phyloP scores from a whole-genome alignment of 37 sponge, comb jelly and placozoan species.

The Geodia barretti region DNA sequence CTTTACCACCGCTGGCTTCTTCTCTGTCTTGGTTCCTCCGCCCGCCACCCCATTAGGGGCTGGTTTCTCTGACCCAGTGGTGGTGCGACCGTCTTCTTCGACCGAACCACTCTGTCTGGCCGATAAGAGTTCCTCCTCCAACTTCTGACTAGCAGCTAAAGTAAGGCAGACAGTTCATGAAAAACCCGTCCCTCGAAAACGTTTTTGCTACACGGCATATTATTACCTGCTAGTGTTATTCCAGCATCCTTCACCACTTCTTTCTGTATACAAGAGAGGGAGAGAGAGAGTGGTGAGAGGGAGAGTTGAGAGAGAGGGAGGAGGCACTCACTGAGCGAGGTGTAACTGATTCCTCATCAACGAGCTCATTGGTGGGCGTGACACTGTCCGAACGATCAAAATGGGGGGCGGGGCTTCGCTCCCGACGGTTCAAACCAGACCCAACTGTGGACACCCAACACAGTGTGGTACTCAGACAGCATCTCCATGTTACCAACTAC shows the following conservation, averaged over 20 bases:
- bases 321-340: slow-evolving; percentile 7
- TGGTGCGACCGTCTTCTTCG: not conserved
- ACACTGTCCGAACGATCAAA: slow-evolving; percentile 53
- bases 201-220: too few species aligned
- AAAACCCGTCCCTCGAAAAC: too few species aligned
- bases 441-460: too few species aligned
- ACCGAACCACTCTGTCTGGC: not conserved
- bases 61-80: too few species aligned
- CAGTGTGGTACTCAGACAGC: too few species aligned
- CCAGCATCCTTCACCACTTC: not conserved
- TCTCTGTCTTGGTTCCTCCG: not conserved
- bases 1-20: not conserved
- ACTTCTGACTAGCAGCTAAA: not conserved
- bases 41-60: too few species aligned
- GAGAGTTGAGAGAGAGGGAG: not conserved
- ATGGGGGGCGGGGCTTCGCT: not conserved
- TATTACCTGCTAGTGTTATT: not conserved
- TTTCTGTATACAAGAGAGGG: not conserved
- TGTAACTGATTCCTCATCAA: slow-evolving; percentile 39
- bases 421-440: too few species aligned
- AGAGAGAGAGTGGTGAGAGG: not conserved
- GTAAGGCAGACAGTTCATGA: too few species aligned
- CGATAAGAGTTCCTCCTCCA: not conserved
- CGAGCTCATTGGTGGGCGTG: slow-evolving; percentile 51
- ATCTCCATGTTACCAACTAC: too few species aligned